Base-by-base conservation (phyloP, 2,888 invertebrate genomes). In the Noctua janthina region DNA sequence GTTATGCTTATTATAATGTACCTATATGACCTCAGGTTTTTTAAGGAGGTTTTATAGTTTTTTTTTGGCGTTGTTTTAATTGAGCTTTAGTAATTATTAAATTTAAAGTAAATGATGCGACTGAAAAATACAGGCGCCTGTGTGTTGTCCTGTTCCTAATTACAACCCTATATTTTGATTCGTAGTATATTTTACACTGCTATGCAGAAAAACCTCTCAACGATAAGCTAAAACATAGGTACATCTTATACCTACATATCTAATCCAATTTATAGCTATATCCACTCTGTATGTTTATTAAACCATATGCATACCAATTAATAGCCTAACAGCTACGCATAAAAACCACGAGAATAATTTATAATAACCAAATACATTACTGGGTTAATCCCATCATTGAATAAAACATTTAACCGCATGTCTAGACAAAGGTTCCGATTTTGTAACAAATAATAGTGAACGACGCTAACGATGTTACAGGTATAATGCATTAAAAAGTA, bases 341-440 rank as follows among this genome's bases (percentile, higher is more conserved):
- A 68, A 75, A 83, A 85, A 77, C 82, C 69, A n/a, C 81, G 56
- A 79, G 54, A 10, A 69, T 76, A 74, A 84, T 81, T 70, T 62
- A 68, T 71, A 81, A 75, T 75, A 56, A 66, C 66, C 51, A 64
- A 67, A 76, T 20, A 73, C 54, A 23, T 69, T 64, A 56, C 49
- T 72, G 69, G 74, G 69, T 77, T 73, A 78, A 78, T 69, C 78
- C 71, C 72, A 62, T 13, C 17, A n/a, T 20, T 62, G 4, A 20
- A 29, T 62, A 54, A 71, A 68, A 71, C 4, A 56, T 59, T 46
- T 15, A 56, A 43, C 43, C 11, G 2, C 23, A 23, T 75, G 54
- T 59, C n/a, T 74, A 67, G 70, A 67, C 59, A 54, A 56, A 70
- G 54, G n/a, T 29, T 72, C 35, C 13, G 5, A 23, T 59, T 74